These are phyloP conservation scores for Eupithecia subumbrata DNA, from an alignment of 2,888 invertebrate species.

Conservation along the genomic window DNA sequence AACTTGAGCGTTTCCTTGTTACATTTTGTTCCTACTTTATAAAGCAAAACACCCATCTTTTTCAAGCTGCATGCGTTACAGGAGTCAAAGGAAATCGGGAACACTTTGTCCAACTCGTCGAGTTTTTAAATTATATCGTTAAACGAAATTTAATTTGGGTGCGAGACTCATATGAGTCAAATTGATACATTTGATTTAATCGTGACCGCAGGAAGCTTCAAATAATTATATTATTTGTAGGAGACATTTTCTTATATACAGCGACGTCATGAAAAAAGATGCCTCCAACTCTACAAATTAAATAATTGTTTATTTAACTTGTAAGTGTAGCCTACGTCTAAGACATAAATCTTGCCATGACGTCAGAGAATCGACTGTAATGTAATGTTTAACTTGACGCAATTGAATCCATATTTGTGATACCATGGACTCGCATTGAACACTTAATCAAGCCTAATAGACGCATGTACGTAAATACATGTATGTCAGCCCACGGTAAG, in stretches of 20 bases:
- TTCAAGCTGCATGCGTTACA: background rate
- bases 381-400: too few species aligned
- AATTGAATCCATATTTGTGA: too few species aligned
- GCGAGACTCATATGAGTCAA: too few species aligned
- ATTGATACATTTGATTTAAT: too few species aligned
- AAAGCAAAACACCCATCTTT: background rate
- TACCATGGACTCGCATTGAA: background rate
- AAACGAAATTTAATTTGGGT: background rate
- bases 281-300: too few species aligned
- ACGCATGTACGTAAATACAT: background rate
- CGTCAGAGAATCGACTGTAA: too few species aligned
- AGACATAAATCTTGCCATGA: too few species aligned
- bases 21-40: background rate
- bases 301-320: too few species aligned
- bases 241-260: too few species aligned
- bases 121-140: background rate
- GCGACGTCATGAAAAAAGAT: background rate
- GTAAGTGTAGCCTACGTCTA: too few species aligned
- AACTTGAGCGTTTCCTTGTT: background rate
- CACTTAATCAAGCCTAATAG: background rate
- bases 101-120: background rate
- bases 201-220: too few species aligned
- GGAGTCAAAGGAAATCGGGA: background rate
- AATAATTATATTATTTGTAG: too few species aligned
- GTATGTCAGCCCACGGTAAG: background rate